These are phyloP conservation scores for Galemys pyrenaicus DNA, from an alignment of 2,113 vertebrate species.

Conservation along the genomic window DNA sequence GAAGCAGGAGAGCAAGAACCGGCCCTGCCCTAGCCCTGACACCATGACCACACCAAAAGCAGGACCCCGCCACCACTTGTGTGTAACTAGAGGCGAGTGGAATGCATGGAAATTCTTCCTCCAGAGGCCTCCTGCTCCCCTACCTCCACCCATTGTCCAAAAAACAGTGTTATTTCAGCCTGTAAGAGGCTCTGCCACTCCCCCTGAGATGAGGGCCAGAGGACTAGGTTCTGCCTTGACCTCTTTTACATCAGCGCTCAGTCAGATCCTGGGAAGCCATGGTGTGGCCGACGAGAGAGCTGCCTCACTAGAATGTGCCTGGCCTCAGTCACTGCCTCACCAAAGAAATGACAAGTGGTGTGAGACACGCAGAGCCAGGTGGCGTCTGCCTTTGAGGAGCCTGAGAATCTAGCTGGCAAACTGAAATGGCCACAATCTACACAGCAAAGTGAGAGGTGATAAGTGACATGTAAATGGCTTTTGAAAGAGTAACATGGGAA, in stretches of 20 bases:
- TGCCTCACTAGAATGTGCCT: not conserved
- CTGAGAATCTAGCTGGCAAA: not conserved
- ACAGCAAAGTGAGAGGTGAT: not conserved
- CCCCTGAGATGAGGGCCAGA: not conserved
- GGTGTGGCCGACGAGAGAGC: not conserved
- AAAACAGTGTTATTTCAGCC: rapidly evolving
- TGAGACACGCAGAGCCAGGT: not conserved
- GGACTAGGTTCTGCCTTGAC: not conserved
- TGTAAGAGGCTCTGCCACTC: not conserved
- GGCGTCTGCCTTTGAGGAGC: not conserved
- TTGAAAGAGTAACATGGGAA: not conserved
- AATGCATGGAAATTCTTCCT: not conserved
- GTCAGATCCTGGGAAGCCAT: not conserved
- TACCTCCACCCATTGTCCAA: not conserved
- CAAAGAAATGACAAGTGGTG: not conserved
- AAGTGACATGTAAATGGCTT: not conserved
- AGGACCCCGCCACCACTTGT: not conserved
- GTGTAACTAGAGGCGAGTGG: not conserved
- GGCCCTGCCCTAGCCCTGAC: not conserved
- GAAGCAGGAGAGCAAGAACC: not conserved
- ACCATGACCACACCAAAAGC: not conserved
- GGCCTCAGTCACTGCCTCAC: not conserved
- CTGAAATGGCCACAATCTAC: not conserved
- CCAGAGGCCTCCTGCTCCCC: not conserved
- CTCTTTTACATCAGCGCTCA: not conserved